These are phyloP conservation scores for Eurypyga helias DNA, from an alignment of 2,113 vertebrate genomes.

Conservation along the genomic window DNA sequence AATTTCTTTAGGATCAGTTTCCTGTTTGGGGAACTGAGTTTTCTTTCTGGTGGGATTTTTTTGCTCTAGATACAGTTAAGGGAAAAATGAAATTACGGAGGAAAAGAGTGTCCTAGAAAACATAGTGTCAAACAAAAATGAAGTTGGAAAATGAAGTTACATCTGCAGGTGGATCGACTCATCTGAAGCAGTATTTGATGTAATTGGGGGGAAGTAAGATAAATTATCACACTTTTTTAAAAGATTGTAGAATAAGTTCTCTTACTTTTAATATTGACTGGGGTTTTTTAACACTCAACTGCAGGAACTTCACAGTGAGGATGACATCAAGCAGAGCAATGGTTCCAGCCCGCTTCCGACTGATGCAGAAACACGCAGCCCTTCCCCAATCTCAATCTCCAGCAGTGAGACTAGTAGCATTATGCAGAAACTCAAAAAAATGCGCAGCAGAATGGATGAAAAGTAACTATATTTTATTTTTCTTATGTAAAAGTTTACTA, in stretches of 20 bases:
- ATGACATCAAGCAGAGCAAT: conserved; percentile 73
- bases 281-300: background rate
- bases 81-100: background rate
- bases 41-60: background rate
- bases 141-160: background rate
- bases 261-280: background rate
- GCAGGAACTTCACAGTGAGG: conserved; percentile 84
- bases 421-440: conserved; percentile 98
- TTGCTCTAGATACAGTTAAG: background rate
- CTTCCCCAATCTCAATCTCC: conserved; percentile 90
- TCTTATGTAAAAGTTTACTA: background rate
- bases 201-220: background rate
- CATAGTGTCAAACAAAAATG: background rate
- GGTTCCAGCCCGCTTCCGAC: conserved; percentile 73
- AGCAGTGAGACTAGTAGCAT: conserved; percentile 98
- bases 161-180: background rate
- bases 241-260: background rate
- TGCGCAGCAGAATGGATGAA: conserved; percentile 95
- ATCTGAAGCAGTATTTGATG: background rate
- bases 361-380: conserved; percentile 85
- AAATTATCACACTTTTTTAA: background rate
- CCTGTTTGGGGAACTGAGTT: background rate
- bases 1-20: background rate
- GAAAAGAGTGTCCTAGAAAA: background rate
- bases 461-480: conserved; percentile 83